These are phyloP conservation scores for Molossus molossus DNA, from an alignment of 2,797 vertebrate genomes.

Conservation along the genomic window DNA sequence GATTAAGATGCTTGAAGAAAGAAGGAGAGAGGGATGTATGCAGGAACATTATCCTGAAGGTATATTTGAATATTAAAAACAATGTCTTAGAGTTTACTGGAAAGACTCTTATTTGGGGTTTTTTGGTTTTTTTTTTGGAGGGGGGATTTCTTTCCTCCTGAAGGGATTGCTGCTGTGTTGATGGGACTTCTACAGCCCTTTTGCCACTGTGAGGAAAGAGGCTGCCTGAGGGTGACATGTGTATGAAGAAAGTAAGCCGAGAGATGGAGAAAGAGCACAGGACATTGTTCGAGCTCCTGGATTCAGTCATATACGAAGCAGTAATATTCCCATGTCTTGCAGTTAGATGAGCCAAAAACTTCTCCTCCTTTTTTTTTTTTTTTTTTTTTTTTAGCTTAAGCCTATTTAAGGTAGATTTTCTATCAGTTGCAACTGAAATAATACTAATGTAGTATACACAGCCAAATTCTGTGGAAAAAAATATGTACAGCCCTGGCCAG, in stretches of 20 bases:
- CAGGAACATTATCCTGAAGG: slow-evolving; percentile 30
- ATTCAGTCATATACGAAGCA: background rate
- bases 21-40: background rate
- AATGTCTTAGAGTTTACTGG: background rate
- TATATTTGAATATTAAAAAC: slow-evolving; percentile 15
- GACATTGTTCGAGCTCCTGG: background rate
- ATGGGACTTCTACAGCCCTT: background rate
- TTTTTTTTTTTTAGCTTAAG: background rate
- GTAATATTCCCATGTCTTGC: too few species aligned
- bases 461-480: background rate
- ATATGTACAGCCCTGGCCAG: too few species aligned
- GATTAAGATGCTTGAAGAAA: background rate
- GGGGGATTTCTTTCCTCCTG: background rate
- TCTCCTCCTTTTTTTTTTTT: background rate
- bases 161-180: background rate
- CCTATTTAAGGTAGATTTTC: background rate
- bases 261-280: background rate
- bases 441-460: background rate
- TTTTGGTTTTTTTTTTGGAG: background rate
- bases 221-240: background rate
- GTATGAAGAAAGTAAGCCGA: background rate
- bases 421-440: background rate
- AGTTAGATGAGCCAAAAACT: background rate
- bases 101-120: background rate
- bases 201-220: background rate